Evolutionary conservation across 2,113 vertebrate species (phyloP).

Genomic region (Odontophorus gujanensis): DNA sequence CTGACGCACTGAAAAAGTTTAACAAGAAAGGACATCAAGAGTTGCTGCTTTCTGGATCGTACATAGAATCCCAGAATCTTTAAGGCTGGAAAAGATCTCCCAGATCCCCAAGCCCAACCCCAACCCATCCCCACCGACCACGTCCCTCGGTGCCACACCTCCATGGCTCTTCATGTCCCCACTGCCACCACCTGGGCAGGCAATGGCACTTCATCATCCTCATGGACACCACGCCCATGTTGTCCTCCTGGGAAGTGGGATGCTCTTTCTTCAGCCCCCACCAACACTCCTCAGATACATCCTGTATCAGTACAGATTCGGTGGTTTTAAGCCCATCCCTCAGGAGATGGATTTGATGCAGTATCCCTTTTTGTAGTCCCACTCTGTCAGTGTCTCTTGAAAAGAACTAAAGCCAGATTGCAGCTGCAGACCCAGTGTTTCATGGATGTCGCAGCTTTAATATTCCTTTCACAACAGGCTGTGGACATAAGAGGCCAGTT

Average conservation of each 20-base stretch:
- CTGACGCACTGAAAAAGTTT: rapidly evolving
- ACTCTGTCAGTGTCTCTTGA: not conserved
- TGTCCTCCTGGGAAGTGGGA: not conserved
- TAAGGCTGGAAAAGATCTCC: not conserved
- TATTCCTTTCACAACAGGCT: not conserved
- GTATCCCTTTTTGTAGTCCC: not conserved
- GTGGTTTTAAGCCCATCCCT: rapidly evolving
- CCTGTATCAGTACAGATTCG: not conserved
- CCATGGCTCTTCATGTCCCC: too few species aligned
- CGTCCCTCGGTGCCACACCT: not conserved
- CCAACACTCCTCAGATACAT: not conserved
- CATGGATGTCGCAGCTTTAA: not conserved
- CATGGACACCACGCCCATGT: not conserved
- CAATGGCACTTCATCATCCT: not conserved
- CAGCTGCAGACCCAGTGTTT: not conserved
- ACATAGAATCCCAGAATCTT: not conserved
- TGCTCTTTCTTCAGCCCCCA: not conserved
- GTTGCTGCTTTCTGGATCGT: not conserved
- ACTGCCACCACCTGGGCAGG: rapidly evolving
- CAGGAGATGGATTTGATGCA: not conserved
- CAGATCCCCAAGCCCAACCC: not conserved
- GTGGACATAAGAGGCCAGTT: not conserved
- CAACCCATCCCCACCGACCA: too few species aligned
- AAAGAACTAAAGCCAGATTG: not conserved
- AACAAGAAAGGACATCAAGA: not conserved